phyloP scores from a whole-genome alignment of 1,140 invertebrate species.

The Megalonaias nervosa region DNA sequence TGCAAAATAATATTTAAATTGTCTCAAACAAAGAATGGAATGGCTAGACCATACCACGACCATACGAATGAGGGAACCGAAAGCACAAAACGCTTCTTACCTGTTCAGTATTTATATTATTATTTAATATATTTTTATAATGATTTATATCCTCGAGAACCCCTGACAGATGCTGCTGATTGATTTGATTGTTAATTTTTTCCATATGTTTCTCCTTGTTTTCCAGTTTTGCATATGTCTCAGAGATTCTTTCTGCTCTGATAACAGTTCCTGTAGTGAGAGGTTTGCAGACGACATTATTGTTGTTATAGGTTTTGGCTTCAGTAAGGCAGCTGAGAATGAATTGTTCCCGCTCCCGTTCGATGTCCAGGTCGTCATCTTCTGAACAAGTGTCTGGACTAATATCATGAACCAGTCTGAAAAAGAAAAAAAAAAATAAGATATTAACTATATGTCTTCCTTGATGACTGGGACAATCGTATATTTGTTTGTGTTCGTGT shows the following conservation, averaged over 20 bases:
- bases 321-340: constrained; percentile 38
- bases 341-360: constrained; percentile 35
- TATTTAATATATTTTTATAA: constrained; percentile 32
- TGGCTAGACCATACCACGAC: too few relatives aligned
- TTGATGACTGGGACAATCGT: too few relatives aligned
- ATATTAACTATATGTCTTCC: background rate
- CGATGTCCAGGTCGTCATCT: constrained; percentile 29
- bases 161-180: constrained; percentile 32
- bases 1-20: too few relatives aligned
- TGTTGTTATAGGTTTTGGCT: constrained; percentile 24
- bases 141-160: constrained; percentile 12
- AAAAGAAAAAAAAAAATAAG: constrained; percentile 1
- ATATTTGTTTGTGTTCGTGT: too few relatives aligned
- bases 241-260: constrained; percentile 24
- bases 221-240: constrained; percentile 25
- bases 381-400: constrained; percentile 41
- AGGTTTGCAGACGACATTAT: constrained; percentile 28
- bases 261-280: constrained; percentile 29
- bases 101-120: constrained; percentile 21
- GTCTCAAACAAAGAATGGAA: too few relatives aligned
- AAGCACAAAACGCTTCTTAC: constrained; percentile 1
- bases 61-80: too few relatives aligned
- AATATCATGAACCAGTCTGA: constrained; percentile 47
- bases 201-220: constrained; percentile 33
- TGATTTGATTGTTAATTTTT: constrained; percentile 36